These are phyloP conservation scores for Heliornis fulica DNA, from an alignment of 2,113 vertebrate species.

Conservation along the genomic window DNA sequence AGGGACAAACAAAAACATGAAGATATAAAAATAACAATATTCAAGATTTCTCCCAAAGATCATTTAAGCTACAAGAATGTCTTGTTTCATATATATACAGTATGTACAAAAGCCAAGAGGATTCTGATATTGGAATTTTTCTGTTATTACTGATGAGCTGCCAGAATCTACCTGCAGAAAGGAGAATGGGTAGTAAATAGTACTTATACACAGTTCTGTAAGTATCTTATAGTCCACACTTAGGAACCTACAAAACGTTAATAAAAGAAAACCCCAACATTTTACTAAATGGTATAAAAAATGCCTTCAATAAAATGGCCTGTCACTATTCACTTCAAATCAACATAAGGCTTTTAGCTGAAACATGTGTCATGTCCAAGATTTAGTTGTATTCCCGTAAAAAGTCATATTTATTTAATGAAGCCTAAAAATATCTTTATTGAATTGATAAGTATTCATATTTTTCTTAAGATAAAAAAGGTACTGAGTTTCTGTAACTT, in stretches of 20 bases:
- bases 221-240: not conserved
- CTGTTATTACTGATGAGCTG: not conserved
- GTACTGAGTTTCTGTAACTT: not conserved
- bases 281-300: not conserved
- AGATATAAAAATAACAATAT: not conserved
- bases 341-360: not conserved
- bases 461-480: not conserved
- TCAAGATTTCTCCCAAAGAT: not conserved
- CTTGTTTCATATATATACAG: not conserved
- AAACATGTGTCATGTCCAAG: not conserved
- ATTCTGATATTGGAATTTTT: not conserved
- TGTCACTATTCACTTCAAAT: not conserved
- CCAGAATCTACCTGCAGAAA: not conserved
- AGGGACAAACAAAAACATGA: not conserved
- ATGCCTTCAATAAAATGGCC: not conserved
- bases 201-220: not conserved
- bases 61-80: not conserved
- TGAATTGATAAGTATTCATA: not conserved
- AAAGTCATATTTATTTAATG: not conserved
- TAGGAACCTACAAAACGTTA: not conserved
- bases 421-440: not conserved
- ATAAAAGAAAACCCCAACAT: not conserved
- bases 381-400: not conserved
- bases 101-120: not conserved
- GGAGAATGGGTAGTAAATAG: not conserved